Conservation (phyloP, 2,888 invertebrate species). For the Platypus cylindrus region DNA sequence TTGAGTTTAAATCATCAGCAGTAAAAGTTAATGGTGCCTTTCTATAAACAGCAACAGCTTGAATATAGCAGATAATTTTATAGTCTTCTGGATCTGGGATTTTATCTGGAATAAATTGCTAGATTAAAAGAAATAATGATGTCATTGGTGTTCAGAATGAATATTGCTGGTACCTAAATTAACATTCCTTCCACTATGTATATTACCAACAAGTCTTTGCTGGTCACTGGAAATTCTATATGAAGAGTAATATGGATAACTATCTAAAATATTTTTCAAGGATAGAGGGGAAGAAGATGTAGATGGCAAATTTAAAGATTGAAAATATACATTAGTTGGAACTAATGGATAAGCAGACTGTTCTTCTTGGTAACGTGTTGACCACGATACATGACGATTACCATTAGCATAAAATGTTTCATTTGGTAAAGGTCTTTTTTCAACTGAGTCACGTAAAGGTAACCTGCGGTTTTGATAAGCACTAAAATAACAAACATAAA, state of each 20-base stretch:
- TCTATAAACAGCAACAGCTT: constrained; percentile 54
- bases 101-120: constrained; percentile 2
- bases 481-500: constrained; percentile 26
- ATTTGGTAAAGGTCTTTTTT: constrained; percentile 41
- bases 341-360: no score
- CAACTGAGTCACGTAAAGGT: constrained; percentile 60
- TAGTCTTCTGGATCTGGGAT: constrained; percentile 20
- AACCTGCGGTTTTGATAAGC: no score
- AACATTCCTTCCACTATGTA: constrained; percentile 18
- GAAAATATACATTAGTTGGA: no score
- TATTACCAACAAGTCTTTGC: constrained; percentile 20
- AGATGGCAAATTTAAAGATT: constrained; percentile 4
- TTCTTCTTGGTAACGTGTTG: no score
- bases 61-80: constrained; percentile 54
- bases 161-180: constrained; percentile 8
- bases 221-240: constrained; percentile 28
- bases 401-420: no score
- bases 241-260: constrained; percentile 19
- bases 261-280: constrained; percentile 21
- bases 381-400: no score
- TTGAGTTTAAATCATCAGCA: constrained; percentile 49
- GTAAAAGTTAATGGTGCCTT: constrained; percentile 53
- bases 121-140: neutral
- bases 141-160: no score
- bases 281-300: constrained; percentile 19